phyloP scores from a whole-genome alignment of 2,113 vertebrate species.

The Pseudopipra pipra region DNA sequence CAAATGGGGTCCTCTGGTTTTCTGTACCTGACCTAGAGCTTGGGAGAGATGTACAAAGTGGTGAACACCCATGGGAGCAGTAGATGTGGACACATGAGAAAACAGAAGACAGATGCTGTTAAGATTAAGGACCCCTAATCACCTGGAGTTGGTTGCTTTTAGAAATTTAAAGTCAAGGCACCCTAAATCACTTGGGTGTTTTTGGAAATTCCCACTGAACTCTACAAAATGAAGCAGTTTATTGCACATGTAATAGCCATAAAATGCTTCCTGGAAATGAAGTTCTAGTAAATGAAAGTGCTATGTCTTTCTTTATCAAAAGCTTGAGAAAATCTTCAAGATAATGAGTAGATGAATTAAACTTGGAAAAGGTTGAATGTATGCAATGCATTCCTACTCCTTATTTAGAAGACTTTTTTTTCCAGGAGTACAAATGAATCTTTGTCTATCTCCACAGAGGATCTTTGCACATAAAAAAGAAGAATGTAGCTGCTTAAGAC shows the following conservation, averaged over 20 bases:
- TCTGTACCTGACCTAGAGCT: background rate
- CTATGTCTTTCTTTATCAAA: background rate
- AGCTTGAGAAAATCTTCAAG: background rate
- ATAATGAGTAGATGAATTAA: background rate
- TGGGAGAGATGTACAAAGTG: background rate
- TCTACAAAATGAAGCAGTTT: background rate
- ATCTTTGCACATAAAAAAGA: background rate
- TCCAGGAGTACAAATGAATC: background rate
- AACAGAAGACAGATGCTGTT: background rate
- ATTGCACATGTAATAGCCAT: background rate
- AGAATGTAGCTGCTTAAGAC: background rate
- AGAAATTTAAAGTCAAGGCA: background rate
- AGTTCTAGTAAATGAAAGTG: background rate
- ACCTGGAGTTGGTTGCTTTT: background rate
- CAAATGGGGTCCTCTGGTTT: background rate
- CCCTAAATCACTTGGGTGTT: background rate
- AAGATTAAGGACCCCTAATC: background rate
- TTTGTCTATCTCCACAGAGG: background rate
- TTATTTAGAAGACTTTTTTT: background rate
- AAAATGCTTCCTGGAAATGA: background rate
- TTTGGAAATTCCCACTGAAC: background rate
- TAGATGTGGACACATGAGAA: background rate
- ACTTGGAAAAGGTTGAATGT: background rate
- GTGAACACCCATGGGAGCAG: background rate
- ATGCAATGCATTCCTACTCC: background rate